Conservation (phyloP, 2,113 vertebrate species). For the Saccopteryx leptura region DNA sequence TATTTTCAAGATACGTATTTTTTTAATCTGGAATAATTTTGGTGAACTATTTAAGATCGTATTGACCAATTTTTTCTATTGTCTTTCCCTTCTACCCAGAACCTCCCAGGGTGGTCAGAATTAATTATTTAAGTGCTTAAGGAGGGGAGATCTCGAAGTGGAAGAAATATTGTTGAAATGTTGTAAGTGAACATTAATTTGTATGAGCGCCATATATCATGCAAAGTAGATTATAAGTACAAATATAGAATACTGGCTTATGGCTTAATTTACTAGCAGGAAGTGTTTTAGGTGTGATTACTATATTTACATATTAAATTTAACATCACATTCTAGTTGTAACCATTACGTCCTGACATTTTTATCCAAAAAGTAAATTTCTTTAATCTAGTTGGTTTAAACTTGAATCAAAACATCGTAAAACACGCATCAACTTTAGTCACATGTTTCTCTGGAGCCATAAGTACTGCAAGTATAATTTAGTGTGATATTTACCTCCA, state of each 20-base stretch:
- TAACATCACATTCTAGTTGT: neutral
- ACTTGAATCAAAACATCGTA: neutral
- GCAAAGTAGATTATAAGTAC: neutral
- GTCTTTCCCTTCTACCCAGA: neutral
- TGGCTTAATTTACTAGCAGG: neutral
- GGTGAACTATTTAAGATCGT: neutral
- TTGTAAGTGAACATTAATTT: neutral
- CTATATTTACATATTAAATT: neutral
- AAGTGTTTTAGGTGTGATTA: neutral
- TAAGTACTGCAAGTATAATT: constrained; percentile 36
- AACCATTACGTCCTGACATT: neutral
- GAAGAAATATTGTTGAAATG: neutral
- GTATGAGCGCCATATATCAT: neutral
- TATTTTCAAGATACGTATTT: neutral
- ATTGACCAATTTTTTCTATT: neutral
- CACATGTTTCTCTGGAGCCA: neutral
- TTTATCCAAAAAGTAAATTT: constrained; percentile 46
- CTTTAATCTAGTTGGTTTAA: neutral
- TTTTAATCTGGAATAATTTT: neutral
- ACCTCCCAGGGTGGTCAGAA: neutral
- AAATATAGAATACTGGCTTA: neutral
- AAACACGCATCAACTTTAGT: constrained; percentile 6
- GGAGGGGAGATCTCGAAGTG: neutral
- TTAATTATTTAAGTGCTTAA: neutral
- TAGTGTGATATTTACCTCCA: constrained; percentile 50